These are phyloP conservation scores for Eupristina koningsbergeri DNA, from an alignment of 1,140 invertebrate genomes.

Conservation along the genomic window DNA sequence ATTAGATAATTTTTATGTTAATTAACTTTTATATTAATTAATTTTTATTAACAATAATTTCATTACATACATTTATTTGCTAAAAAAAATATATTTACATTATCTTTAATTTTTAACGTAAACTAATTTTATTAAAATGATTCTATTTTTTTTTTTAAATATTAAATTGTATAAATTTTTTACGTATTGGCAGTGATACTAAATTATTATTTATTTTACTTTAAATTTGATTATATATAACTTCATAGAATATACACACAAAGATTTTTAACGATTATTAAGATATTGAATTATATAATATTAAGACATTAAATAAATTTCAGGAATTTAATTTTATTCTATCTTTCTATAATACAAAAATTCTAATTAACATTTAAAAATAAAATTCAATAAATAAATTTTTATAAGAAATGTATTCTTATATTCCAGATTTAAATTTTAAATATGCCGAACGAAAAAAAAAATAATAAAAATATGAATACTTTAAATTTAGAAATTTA, in stretches of 20 bases:
- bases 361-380: no score
- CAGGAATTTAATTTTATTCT: background rate
- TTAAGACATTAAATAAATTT: background rate
- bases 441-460: no score
- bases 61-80: background rate
- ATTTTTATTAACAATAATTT: background rate
- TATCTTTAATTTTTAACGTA: no score
- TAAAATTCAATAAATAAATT: background rate
- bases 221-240: background rate
- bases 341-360: background rate
- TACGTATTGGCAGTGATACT: constrained; percentile 18
- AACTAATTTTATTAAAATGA: background rate
- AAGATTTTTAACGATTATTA: background rate
- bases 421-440: background rate
- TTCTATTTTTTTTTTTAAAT: background rate
- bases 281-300: background rate
- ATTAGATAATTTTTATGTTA: no score
- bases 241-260: background rate
- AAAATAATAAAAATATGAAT: constrained; percentile 1
- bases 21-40: no score
- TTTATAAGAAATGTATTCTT: background rate
- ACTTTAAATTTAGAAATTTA: constrained; percentile 6
- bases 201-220: background rate
- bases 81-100: no score
- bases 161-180: constrained; percentile 3